These are phyloP conservation scores for Glyphotaelius pellucidus DNA, from an alignment of 2,888 invertebrate species.

Conservation along the genomic window DNA sequence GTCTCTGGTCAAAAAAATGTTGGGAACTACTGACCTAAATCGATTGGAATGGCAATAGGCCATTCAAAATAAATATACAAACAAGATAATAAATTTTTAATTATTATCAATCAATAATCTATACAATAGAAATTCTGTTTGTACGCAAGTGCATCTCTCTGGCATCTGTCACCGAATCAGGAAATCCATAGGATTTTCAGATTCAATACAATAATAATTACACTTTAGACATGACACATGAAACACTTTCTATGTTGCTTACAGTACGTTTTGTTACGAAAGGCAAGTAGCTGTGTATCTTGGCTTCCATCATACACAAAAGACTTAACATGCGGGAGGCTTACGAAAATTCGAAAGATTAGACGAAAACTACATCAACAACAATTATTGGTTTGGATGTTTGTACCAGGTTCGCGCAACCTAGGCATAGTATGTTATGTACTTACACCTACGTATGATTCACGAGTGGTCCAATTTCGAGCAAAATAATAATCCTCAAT, in stretches of 20 bases:
- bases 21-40: not conserved
- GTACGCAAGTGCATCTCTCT: not conserved
- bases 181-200: no score
- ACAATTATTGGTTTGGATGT: not conserved
- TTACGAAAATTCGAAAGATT: not conserved
- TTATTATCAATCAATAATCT: not conserved
- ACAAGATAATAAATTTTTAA: not conserved
- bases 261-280: not conserved
- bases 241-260: slow-evolving; percentile 14
- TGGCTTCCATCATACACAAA: not conserved
- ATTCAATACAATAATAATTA: not conserved
- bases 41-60: not conserved
- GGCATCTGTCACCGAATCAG: not conserved
- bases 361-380: not conserved
- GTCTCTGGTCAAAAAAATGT: no score
- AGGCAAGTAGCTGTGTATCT: not conserved
- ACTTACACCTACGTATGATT: not conserved
- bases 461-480: not conserved
- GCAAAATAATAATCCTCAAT: not conserved
- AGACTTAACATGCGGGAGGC: not conserved
- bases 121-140: not conserved
- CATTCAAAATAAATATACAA: not conserved
- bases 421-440: not conserved
- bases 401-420: not conserved
- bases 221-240: not conserved